Conservation (phyloP, 1,140 invertebrate genomes). For the Drepana arcuata region DNA sequence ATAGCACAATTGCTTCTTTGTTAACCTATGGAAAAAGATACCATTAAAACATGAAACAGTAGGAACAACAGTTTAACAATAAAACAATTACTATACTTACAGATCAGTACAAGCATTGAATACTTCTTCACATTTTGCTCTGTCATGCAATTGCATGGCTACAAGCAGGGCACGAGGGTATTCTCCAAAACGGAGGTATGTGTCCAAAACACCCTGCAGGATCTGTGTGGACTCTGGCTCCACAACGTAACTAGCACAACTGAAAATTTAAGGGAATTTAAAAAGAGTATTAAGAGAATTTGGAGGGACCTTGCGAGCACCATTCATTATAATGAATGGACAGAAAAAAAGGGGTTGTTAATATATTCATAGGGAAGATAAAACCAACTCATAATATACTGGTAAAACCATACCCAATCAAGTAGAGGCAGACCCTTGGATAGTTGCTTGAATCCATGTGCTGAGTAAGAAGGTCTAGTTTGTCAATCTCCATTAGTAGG, state of each 20-base stretch:
- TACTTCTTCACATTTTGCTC: constrained; percentile 86
- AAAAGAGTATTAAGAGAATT: too few relatives aligned
- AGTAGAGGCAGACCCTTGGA: constrained; percentile 94
- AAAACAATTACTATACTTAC: too few relatives aligned
- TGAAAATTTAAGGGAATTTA: constrained; percentile 60
- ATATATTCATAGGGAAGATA: too few relatives aligned
- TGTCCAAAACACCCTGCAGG: constrained; percentile 87
- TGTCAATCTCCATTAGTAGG: constrained; percentile 98
- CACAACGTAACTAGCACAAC: constrained; percentile 97
- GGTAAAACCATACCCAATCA: constrained; percentile 87
- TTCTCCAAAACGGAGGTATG: constrained; percentile 95
- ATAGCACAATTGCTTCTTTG: constrained; percentile 97
- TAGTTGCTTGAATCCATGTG: constrained; percentile 96
- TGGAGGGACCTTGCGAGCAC: too few relatives aligned
- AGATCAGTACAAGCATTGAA: constrained; percentile 89
- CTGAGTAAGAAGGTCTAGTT: constrained; percentile 88
- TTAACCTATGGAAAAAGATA: constrained; percentile 74
- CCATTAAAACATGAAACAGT: too few relatives aligned
- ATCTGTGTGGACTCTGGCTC: constrained; percentile 96
- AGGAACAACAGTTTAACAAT: too few relatives aligned
- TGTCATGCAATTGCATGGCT: constrained; percentile 96
- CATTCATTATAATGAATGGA: too few relatives aligned
- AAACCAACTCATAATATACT: too few relatives aligned
- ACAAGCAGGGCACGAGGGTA: constrained; percentile 94
- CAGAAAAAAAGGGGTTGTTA: too few relatives aligned